phyloP scores from a whole-genome alignment of 64 coral and sea anemone genomes.

The Cladopsammia gracilis region DNA sequence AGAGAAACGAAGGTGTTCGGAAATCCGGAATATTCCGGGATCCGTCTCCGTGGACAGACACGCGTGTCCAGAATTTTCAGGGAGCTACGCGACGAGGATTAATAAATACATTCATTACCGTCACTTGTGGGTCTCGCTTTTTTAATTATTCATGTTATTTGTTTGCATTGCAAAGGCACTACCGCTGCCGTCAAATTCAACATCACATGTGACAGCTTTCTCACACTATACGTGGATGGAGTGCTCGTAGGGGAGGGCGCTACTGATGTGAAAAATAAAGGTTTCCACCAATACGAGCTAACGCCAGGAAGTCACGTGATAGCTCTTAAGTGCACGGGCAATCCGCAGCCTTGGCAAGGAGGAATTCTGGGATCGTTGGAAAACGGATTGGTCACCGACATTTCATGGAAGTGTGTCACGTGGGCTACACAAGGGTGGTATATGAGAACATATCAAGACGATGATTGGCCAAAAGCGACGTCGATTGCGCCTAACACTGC shows the following conservation, averaged over 20 bases:
- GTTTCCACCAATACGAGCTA: not conserved
- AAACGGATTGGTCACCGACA: slow-evolving; percentile 54
- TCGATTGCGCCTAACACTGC: not conserved
- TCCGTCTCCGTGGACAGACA: not conserved
- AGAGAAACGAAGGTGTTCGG: too few species aligned
- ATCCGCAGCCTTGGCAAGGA: not conserved
- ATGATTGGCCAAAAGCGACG: slow-evolving; percentile 31
- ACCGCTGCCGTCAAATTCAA: slow-evolving; percentile 28
- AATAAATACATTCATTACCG: too few species aligned
- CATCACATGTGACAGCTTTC: slow-evolving; percentile 56
- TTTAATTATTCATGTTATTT: not conserved
- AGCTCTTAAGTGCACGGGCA: slow-evolving; percentile 53
- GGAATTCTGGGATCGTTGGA: slow-evolving; percentile 23
- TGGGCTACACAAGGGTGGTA: slow-evolving; percentile 23
- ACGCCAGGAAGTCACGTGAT: slow-evolving; percentile 16
- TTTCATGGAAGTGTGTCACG: slow-evolving; percentile 27
- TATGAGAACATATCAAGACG: slow-evolving; percentile 51
- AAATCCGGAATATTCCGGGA: not conserved
- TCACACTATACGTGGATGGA: slow-evolving; percentile 65
- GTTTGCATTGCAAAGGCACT: slow-evolving; percentile 35
- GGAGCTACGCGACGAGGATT: not conserved
- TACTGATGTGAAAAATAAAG: not conserved
- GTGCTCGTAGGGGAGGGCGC: not conserved
- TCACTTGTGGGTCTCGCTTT: not conserved
- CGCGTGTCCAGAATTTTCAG: not conserved